These are phyloP conservation scores for Holothuria leucospilota DNA, from an alignment of 53 echinoderm and acorn worm species.

Conservation along the genomic window DNA sequence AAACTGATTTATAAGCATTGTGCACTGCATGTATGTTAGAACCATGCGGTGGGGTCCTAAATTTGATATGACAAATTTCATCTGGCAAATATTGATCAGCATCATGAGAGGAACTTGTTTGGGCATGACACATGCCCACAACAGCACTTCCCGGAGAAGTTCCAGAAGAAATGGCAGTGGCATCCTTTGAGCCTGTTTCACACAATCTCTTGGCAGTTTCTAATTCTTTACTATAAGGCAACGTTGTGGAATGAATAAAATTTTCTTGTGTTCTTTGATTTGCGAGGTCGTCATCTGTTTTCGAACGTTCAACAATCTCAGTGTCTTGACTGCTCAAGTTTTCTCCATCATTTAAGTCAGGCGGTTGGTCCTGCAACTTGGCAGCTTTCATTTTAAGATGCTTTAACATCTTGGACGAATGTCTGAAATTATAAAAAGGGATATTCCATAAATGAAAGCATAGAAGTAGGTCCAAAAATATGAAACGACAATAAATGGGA, in stretches of 20 bases:
- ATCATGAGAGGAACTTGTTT: too few species aligned
- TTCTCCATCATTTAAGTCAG: background rate
- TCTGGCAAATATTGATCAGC: too few species aligned
- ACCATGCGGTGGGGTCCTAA: too few species aligned
- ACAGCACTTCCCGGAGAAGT: too few species aligned
- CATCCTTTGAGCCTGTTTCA: background rate
- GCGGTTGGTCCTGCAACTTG: background rate
- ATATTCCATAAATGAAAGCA: too few species aligned
- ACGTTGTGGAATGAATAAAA: background rate
- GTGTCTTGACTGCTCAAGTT: background rate
- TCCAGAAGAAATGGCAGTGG: background rate
- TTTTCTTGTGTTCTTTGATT: background rate
- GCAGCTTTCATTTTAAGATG: constrained; percentile 31
- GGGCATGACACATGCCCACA: too few species aligned
- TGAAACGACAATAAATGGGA: too few species aligned
- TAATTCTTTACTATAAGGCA: background rate
- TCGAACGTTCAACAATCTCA: background rate
- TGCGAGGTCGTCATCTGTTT: background rate
- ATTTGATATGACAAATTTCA: too few species aligned
- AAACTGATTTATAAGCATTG: background rate
- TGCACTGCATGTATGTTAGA: background rate
- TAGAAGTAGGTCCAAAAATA: too few species aligned
- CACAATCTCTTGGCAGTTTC: background rate
- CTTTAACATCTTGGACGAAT: constrained; percentile 17
- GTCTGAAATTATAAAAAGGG: too few species aligned